Conservation (phyloP, 2,113 vertebrate genomes). For the Ramphastos sulfuratus region DNA sequence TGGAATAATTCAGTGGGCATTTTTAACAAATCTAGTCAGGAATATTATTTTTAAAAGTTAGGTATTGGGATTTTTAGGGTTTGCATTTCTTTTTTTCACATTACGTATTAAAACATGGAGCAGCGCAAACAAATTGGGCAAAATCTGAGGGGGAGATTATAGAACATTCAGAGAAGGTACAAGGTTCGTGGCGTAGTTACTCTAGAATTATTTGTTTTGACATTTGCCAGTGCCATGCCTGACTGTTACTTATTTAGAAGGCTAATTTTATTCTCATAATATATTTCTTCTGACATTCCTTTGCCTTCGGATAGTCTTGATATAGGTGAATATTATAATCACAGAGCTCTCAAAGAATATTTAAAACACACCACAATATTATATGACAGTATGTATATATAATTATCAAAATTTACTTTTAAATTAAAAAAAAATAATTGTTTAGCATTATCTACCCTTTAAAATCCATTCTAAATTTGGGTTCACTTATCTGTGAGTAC, state of each 20-base stretch:
- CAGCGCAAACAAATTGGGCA: not conserved
- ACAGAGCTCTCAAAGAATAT: not conserved
- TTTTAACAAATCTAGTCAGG: not conserved
- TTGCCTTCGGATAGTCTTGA: not conserved
- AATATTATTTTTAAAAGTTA: not conserved
- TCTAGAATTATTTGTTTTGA: not conserved
- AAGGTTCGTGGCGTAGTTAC: not conserved
- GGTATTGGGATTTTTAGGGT: accelerated
- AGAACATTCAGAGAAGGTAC: not conserved
- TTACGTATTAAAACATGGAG: not conserved
- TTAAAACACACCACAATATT: not conserved
- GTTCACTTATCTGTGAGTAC: not conserved
- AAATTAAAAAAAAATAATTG: not conserved
- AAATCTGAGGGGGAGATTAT: not conserved
- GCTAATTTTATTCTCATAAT: not conserved
- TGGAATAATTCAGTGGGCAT: not conserved
- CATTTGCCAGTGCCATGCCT: not conserved
- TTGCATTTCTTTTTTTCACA: not conserved
- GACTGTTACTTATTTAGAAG: not conserved
- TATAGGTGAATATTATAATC: not conserved
- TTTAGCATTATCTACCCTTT: not conserved
- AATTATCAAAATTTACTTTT: not conserved
- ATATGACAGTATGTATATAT: not conserved
- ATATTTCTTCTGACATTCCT: not conserved
- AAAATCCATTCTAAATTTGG: not conserved